These are phyloP conservation scores for Bos javanicus DNA, from an alignment of 2,113 vertebrate species.

Conservation along the genomic window DNA sequence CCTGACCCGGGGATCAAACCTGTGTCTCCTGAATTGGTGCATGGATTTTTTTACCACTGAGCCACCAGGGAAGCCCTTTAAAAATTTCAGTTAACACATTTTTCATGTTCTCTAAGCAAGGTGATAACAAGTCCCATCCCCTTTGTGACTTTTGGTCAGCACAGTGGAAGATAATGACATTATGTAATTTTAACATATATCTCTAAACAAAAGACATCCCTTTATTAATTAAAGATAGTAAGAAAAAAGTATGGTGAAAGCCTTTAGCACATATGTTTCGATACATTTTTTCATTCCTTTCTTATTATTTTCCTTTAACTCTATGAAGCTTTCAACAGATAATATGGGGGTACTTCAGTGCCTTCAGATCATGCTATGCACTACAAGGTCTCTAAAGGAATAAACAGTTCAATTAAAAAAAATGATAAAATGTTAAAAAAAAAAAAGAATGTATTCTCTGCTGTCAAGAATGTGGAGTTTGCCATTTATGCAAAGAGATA, in stretches of 20 bases:
- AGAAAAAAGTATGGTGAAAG: background rate
- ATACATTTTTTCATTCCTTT: background rate
- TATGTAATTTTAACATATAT: background rate
- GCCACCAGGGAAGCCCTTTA: background rate
- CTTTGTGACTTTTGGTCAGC: background rate
- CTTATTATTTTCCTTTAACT: background rate
- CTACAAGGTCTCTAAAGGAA: background rate
- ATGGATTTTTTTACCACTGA: background rate
- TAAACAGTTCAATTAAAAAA: background rate
- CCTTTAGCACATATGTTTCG: background rate
- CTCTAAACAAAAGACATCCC: background rate
- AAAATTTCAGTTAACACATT: constrained; percentile 1
- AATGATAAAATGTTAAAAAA: background rate
- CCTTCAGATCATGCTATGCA: background rate
- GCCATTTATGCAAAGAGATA: background rate
- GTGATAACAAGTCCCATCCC: background rate
- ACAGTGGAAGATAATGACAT: background rate
- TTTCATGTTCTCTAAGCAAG: background rate
- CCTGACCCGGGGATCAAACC: background rate
- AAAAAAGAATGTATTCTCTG: background rate
- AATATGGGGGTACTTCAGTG: background rate
- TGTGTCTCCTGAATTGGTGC: background rate
- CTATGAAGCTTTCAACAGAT: background rate
- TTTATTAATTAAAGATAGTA: constrained; percentile 6
- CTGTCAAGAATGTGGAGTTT: background rate